phyloP scores from a whole-genome alignment of 2,888 invertebrate genomes.

The Pegoplata infirma region DNA sequence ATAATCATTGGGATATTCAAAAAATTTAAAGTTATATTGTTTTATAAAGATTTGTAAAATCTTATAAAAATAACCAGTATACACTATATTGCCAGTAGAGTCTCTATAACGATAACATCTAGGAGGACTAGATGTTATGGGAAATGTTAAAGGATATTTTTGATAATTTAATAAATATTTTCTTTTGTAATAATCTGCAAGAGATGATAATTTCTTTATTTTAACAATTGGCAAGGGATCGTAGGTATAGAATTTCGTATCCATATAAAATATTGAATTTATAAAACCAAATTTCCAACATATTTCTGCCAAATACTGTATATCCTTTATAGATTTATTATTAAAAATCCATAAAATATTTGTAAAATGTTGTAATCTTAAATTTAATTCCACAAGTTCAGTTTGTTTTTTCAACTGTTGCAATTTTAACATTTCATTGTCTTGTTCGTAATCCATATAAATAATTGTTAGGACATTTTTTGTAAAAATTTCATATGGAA shows the following conservation, averaged over 20 bases:
- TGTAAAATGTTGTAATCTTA: neutral
- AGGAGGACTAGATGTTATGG: slow-evolving; percentile 2
- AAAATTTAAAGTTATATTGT: neutral
- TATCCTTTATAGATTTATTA: neutral
- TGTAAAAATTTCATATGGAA: no score
- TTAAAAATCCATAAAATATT: neutral
- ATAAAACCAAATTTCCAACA: slow-evolving; percentile 15
- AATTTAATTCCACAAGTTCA: no score
- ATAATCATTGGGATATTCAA: slow-evolving; percentile 6
- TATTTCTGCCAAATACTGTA: neutral
- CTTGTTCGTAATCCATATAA: neutral
- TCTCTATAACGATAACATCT: slow-evolving; percentile 14
- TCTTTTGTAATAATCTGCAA: neutral
- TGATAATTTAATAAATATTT: slow-evolving; percentile 7
- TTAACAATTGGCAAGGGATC: neutral
- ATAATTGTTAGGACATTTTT: no score
- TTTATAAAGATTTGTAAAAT: slow-evolving; percentile 1
- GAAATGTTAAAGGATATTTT: slow-evolving; percentile 10
- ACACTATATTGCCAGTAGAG: neutral
- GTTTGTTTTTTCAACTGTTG: no score
- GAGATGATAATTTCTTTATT: neutral
- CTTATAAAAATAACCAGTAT: slow-evolving; percentile 8
- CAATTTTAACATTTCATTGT: no score
- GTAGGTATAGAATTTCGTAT: neutral
- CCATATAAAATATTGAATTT: neutral